Conservation (phyloP, 1,140 invertebrate genomes). For the Littorina saxatilis region DNA sequence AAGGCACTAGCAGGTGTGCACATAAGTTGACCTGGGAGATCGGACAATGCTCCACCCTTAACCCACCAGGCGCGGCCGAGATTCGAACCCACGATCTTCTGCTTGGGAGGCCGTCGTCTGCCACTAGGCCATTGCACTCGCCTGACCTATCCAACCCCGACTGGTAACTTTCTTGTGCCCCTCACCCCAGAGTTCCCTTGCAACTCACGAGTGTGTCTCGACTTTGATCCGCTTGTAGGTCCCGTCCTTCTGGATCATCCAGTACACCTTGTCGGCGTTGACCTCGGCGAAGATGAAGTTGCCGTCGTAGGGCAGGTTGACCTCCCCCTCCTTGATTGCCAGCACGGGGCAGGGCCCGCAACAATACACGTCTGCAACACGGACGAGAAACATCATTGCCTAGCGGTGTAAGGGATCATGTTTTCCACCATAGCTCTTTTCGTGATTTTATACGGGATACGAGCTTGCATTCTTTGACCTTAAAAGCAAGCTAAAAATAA, state of each 20-base stretch:
- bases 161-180: not conserved
- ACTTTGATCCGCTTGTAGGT: constrained; percentile 58
- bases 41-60: too few relatives aligned
- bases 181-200: not conserved
- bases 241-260: constrained; percentile 58
- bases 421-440: not conserved
- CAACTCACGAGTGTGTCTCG: constrained; percentile 49
- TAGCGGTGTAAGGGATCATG: too few relatives aligned
- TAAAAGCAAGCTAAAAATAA: too few relatives aligned
- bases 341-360: constrained; percentile 82
- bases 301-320: constrained; percentile 83
- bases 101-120: too few relatives aligned
- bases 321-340: constrained; percentile 84
- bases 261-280: constrained; percentile 85
- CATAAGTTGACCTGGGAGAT: too few relatives aligned
- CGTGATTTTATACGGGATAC: not conserved
- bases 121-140: too few relatives aligned
- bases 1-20: too few relatives aligned
- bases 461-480: not conserved
- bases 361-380: too few relatives aligned
- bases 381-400: constrained; percentile 78
- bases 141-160: too few relatives aligned
- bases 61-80: too few relatives aligned
- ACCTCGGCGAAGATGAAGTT: constrained; percentile 87
- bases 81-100: too few relatives aligned